Conservation (phyloP, 2,113 vertebrate species). For the Indri indri region DNA sequence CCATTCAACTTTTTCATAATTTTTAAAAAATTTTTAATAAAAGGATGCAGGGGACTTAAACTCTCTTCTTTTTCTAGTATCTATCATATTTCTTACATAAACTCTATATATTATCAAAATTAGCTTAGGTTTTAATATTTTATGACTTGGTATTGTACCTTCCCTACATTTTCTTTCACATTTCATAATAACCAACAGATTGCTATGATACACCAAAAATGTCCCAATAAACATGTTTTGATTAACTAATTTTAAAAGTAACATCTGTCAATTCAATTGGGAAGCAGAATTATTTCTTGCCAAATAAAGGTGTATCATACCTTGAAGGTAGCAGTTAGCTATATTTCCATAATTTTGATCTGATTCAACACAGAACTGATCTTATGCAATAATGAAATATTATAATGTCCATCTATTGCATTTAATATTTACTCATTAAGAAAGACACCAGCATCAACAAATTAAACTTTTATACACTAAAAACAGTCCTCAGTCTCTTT, state of each 20-base stretch:
- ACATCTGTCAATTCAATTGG: not conserved
- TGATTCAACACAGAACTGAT: not conserved
- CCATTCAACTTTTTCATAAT: not conserved
- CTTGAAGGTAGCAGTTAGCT: not conserved
- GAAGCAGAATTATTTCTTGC: not conserved
- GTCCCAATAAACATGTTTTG: not conserved
- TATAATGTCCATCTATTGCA: not conserved
- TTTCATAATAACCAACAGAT: slow-evolving; percentile 3
- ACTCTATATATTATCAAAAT: not conserved
- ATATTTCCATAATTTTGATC: slow-evolving; percentile 1
- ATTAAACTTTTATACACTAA: not conserved
- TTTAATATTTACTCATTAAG: not conserved
- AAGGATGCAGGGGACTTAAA: not conserved
- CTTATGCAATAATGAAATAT: not conserved
- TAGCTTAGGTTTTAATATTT: not conserved
- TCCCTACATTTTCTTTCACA: not conserved
- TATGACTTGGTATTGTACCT: not conserved
- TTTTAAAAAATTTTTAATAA: not conserved
- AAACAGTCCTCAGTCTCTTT: not conserved
- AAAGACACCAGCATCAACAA: not conserved
- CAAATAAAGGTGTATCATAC: not conserved
- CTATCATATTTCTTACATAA: not conserved
- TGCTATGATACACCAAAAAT: not conserved
- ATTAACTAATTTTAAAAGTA: slow-evolving; percentile 22
- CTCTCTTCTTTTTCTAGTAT: not conserved